Evolutionary conservation across 1,140 invertebrate species (phyloP), one percentile per base, ranked within the genome.

Genomic region (Theocolax elegans): DNA sequence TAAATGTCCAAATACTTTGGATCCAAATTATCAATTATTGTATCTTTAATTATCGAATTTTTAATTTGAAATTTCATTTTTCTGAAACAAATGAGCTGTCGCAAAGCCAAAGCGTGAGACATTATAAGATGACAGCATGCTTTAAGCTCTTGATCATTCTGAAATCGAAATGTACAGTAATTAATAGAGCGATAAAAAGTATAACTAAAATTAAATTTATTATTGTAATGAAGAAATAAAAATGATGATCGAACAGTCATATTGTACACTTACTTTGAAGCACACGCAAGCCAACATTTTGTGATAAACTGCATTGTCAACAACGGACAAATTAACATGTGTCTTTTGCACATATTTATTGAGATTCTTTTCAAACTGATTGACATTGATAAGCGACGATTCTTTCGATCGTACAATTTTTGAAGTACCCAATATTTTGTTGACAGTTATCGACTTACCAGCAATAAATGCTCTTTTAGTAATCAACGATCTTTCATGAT

Each of bases 101-200:
- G 74, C 21, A 84, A 69, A 73, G 78, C 72, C 40, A 73, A 67
- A 12, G 81, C 75, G 62, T 85, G 83, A 0, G 83, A 81, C 72
- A 83, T 81, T 25, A 78, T 70, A 42, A 85, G 77, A 69, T 83
- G 67, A 73, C 54, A 77, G 17, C 83, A 78, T 31, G 79, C 83
- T 63, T 80, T 70, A 0, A 78, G 17, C 72, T 83, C 80, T 63
- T 80, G 78, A 3, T 54, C 70, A 54, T 67, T 62, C 80, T 82
- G 17, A 38, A 62, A 65, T 27, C 19, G 12, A 51, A 42, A 54
- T 1, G 17, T 38, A 13, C 19, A 13, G 44, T 31, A 19, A 19
- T 54, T 25, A 44, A 25, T 59, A n/a, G n/a, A 51, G 48, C 48
- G 2, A 21, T 25, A 51, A 51, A 51, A 2, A 25, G 3, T 17